Evolutionary conservation across 2,888 invertebrate species (phyloP).

Genomic region (Masnerella sp.): DNA sequence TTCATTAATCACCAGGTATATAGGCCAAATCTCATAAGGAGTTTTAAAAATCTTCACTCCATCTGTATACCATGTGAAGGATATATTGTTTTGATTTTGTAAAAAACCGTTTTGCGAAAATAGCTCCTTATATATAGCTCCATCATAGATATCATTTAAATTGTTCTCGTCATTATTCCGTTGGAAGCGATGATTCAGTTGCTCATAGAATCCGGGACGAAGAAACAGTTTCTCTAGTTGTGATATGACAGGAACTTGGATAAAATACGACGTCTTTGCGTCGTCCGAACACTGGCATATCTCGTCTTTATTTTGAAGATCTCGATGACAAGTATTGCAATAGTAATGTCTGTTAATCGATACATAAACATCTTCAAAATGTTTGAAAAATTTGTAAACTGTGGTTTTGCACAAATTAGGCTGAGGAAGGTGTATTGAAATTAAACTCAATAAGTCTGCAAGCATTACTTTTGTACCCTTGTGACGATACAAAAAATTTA

Average conservation of each 20-base stretch:
- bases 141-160: neutral
- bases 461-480: slow-evolving; percentile 13
- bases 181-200: neutral
- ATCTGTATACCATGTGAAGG: neutral
- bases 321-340: neutral
- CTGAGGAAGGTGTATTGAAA: slow-evolving; percentile 13
- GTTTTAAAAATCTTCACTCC: neutral
- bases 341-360: slow-evolving; percentile 16
- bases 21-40: slow-evolving; percentile 15
- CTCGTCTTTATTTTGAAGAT: slow-evolving; percentile 2
- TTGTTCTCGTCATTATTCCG: neutral
- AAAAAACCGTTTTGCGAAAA: neutral
- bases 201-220: slow-evolving; percentile 10
- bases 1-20: slow-evolving; percentile 21
- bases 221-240: slow-evolving; percentile 8
- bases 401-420: slow-evolving; percentile 7
- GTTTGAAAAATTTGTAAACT: slow-evolving; percentile 16
- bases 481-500: slow-evolving; percentile 26
- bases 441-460: slow-evolving; percentile 12
- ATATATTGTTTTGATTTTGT: neutral
- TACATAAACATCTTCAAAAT: slow-evolving; percentile 5
- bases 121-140: neutral
- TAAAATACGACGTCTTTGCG: slow-evolving; percentile 9
- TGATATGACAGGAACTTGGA: slow-evolving; percentile 12
- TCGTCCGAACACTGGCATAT: slow-evolving; percentile 6